These are phyloP conservation scores for Nothoprocta perdicaria DNA, from an alignment of 2,113 vertebrate species.

Conservation along the genomic window DNA sequence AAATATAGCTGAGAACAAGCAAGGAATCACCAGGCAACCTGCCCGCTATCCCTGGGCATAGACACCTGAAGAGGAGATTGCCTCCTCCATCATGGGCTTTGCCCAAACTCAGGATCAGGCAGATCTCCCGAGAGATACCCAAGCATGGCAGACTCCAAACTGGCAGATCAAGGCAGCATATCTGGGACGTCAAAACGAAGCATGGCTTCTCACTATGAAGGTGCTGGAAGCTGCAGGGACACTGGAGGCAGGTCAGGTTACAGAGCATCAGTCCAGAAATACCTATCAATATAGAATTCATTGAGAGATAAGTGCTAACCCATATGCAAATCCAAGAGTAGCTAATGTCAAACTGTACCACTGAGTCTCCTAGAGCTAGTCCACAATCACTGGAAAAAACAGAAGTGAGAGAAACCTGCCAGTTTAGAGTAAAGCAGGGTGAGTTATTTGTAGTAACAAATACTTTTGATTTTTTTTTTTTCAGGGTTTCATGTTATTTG, in stretches of 20 bases:
- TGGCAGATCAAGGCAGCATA: background rate
- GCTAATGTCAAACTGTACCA: background rate
- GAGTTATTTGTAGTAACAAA: constrained; percentile 20
- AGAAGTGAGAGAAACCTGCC: background rate
- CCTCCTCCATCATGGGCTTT: background rate
- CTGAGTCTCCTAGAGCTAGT: background rate
- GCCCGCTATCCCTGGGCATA: fast-evolving
- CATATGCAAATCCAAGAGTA: background rate
- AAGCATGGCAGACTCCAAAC: background rate
- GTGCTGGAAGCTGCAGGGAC: background rate
- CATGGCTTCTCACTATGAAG: background rate
- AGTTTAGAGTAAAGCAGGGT: background rate
- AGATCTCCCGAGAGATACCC: background rate
- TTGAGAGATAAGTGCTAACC: background rate
- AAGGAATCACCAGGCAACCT: background rate
- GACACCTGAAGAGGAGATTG: background rate
- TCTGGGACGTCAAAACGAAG: background rate
- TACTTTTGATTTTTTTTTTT: background rate
- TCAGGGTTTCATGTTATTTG: constrained; percentile 10
- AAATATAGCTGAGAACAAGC: background rate
- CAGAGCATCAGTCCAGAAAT: background rate
- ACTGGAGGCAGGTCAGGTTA: background rate
- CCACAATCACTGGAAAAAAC: background rate
- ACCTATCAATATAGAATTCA: background rate
- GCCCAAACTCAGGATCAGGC: background rate